A percentile compares a stretch with the other conserved stretches of the same genome.
Evolutionary conservation across 2,113 vertebrate genomes (phyloP).

Genomic region (Chloebia gouldiae): DNA sequence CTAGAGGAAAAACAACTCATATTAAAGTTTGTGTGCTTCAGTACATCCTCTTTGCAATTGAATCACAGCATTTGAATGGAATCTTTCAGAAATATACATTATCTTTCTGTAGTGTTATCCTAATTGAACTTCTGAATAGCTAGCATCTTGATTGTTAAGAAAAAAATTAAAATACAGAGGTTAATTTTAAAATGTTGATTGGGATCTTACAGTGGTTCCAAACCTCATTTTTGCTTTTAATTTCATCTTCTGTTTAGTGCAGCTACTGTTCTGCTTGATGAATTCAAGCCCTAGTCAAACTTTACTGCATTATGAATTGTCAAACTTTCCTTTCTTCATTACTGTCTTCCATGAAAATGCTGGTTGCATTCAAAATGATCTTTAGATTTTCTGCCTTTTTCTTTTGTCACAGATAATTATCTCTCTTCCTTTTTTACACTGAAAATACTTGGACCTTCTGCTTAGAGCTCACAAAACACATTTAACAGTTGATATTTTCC

Average conservation of each 20-base stretch:
- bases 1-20: not conserved
- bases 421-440: not conserved
- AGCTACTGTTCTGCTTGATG: not conserved
- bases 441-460: not conserved
- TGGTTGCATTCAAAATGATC: not conserved
- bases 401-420: not conserved
- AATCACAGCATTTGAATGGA: slow-evolving; percentile 6
- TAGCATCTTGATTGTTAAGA: not conserved
- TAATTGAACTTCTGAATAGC: not conserved
- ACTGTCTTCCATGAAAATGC: slow-evolving; percentile 19
- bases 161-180: not conserved
- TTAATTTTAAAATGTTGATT: not conserved
- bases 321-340: not conserved
- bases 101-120: not conserved
- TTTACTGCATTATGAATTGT: not conserved
- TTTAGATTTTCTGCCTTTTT: not conserved
- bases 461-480: not conserved
- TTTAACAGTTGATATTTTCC: not conserved
- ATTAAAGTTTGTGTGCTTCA: not conserved
- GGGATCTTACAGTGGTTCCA: not conserved
- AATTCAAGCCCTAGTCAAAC: not conserved
- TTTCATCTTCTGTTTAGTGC: not conserved
- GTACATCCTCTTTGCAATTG: not conserved
- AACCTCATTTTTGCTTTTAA: not conserved
- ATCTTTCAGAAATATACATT: not conserved